phyloP scores from a whole-genome alignment of 1,140 invertebrate genomes.

The Periplaneta americana region DNA sequence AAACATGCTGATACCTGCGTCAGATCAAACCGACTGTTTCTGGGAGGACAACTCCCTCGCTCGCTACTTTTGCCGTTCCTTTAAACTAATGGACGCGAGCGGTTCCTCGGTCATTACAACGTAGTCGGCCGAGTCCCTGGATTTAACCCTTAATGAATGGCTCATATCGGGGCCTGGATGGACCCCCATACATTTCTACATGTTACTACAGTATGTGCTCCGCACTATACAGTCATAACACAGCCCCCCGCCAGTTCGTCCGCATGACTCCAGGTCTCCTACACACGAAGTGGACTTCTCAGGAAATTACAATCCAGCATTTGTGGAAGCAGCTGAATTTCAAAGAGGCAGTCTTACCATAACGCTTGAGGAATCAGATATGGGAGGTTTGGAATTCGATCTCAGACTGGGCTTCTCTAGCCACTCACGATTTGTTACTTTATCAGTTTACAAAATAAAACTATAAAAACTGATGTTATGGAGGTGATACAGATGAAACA shows the following conservation, averaged over 20 bases:
- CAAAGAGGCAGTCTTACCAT: no score
- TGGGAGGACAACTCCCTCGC: neutral
- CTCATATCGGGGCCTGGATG: conserved; percentile 3
- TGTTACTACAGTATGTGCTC: neutral
- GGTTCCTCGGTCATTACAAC: conserved; percentile 4
- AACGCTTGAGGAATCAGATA: no score
- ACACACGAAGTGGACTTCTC: neutral
- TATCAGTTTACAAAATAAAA: no score
- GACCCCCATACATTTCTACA: conserved; percentile 6
- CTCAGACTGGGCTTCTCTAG: no score
- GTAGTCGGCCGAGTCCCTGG: neutral
- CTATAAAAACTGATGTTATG: no score
- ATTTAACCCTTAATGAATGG: conserved; percentile 6
- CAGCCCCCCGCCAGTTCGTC: neutral
- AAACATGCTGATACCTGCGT: no score
- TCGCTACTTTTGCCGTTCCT: neutral
- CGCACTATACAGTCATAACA: neutral
- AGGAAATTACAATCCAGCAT: no score
- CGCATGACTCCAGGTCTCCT: neutral
- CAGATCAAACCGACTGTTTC: no score
- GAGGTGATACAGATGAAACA: no score
- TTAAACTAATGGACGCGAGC: conserved; percentile 1
- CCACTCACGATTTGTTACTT: no score
- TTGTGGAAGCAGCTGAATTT: no score
- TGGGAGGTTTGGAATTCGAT: no score